These are phyloP conservation scores for Orgyia antiqua DNA, from an alignment of 2,888 invertebrate species.

Conservation along the genomic window DNA sequence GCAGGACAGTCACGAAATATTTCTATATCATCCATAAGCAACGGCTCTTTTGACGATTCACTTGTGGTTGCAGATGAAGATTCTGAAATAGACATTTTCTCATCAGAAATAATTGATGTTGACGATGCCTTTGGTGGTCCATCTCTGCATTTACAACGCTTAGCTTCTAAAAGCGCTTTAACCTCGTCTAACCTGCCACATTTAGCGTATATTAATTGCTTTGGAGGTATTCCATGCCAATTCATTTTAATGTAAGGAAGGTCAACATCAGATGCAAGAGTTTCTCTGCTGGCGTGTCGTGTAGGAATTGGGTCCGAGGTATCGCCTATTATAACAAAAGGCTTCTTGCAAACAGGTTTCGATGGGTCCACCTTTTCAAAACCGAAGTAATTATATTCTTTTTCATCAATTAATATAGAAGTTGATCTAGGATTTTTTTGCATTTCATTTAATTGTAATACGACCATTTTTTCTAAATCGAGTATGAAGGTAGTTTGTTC, in stretches of 20 bases:
- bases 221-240: conserved; percentile 32
- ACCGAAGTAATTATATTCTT: conserved; percentile 37
- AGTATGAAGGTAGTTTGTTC: conserved; percentile 63
- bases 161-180: conserved; percentile 45
- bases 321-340: conserved; percentile 55
- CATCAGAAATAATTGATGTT: conserved; percentile 6
- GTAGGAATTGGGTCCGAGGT: conserved; percentile 38
- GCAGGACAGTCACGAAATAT: conserved; percentile 42
- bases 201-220: conserved; percentile 60
- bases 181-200: conserved; percentile 58
- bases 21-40: conserved; percentile 42
- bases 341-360: conserved; percentile 39
- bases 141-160: conserved; percentile 47
- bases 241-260: conserved; percentile 36
- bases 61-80: conserved; percentile 15
- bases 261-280: conserved; percentile 49
- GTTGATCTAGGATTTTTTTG: conserved; percentile 38
- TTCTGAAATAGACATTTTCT: conserved; percentile 5
- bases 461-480: conserved; percentile 61
- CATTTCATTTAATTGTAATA: conserved; percentile 63
- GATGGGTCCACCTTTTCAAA: conserved; percentile 32
- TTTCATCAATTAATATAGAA: conserved; percentile 44
- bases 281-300: conserved; percentile 54
- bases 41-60: conserved; percentile 44
- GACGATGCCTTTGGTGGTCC: conserved; percentile 4